Conservation (phyloP, 2,113 vertebrate genomes). For the Clinocottus analis region DNA sequence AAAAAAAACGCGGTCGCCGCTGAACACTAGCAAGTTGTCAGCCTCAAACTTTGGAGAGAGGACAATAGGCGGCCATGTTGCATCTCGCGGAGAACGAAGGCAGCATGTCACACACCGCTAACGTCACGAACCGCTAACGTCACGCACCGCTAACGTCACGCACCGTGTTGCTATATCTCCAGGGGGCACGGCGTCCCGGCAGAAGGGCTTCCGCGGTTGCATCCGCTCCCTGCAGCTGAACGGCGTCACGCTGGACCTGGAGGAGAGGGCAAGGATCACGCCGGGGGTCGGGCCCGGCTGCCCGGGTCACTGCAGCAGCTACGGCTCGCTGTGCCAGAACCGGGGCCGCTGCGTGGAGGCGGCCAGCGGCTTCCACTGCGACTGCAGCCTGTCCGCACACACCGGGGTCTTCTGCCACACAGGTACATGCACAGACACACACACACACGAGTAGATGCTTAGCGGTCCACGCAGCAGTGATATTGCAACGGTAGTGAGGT, state of each 20-base stretch:
- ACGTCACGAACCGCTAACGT: no score
- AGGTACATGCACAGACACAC: constrained; percentile 34
- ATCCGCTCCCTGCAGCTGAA: constrained; percentile 93
- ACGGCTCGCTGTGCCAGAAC: constrained; percentile 91
- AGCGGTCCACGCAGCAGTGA: background rate
- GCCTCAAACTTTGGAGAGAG: constrained; percentile 27
- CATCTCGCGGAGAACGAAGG: constrained; percentile 1
- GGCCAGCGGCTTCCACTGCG: constrained; percentile 88
- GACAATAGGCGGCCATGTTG: constrained; percentile 6
- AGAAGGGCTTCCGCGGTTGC: constrained; percentile 93
- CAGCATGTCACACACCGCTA: no score
- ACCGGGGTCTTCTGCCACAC: constrained; percentile 87
- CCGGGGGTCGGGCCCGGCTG: constrained; percentile 92
- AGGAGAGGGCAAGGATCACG: constrained; percentile 90
- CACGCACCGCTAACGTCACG: background rate
- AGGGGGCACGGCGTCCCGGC: constrained; percentile 95
- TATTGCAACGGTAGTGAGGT: no score
- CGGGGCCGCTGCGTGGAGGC: constrained; percentile 89
- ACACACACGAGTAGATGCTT: background rate
- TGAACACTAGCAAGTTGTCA: constrained; percentile 37
- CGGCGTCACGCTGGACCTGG: constrained; percentile 89
- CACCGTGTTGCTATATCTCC: constrained; percentile 3
- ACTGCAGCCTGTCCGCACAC: constrained; percentile 89
- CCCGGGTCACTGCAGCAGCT: constrained; percentile 93
- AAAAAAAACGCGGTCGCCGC: constrained; percentile 39